Conservation (phyloP, 2,888 invertebrate species). For the Parnassius apollo region DNA sequence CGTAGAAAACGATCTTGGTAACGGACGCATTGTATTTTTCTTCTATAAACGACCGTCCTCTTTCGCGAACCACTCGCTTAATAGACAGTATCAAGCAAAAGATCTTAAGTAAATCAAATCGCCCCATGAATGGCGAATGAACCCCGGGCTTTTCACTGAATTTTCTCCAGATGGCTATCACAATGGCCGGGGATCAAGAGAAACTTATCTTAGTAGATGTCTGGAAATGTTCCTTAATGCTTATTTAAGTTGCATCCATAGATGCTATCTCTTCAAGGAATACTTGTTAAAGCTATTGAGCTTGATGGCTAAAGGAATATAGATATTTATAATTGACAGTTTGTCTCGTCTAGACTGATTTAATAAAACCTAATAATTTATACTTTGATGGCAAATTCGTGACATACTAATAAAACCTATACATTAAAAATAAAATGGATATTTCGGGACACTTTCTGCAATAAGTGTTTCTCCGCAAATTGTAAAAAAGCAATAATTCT, state of each 20-base stretch:
- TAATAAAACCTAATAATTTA: slow-evolving; percentile 27
- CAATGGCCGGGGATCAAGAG: slow-evolving; percentile 75
- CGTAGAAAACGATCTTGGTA: not conserved
- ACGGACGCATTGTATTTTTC: slow-evolving; percentile 49
- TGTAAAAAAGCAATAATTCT: slow-evolving; percentile 33
- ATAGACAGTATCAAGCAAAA: slow-evolving; percentile 71
- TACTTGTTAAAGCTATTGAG: slow-evolving; percentile 13
- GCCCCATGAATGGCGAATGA: slow-evolving; percentile 78
- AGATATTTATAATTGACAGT: slow-evolving; percentile 21
- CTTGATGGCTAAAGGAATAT: slow-evolving; percentile 14
- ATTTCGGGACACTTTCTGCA: not conserved
- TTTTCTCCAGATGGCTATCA: slow-evolving; percentile 76
- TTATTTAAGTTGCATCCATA: slow-evolving; percentile 72
- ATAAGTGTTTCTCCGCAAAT: slow-evolving; percentile 9
- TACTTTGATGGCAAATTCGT: slow-evolving; percentile 2
- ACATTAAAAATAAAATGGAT: not conserved
- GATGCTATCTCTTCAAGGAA: slow-evolving; percentile 51
- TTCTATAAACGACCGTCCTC: slow-evolving; percentile 57
- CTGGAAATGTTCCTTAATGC: slow-evolving; percentile 77
- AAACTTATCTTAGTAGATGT: slow-evolving; percentile 69
- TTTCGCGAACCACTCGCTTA: slow-evolving; percentile 62
- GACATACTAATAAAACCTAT: not conserved
- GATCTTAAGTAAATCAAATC: slow-evolving; percentile 82
- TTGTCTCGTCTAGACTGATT: slow-evolving; percentile 45
- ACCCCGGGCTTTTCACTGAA: slow-evolving; percentile 71